Conservation (phyloP, 2,113 vertebrate genomes). For the Perca schrenkii region DNA sequence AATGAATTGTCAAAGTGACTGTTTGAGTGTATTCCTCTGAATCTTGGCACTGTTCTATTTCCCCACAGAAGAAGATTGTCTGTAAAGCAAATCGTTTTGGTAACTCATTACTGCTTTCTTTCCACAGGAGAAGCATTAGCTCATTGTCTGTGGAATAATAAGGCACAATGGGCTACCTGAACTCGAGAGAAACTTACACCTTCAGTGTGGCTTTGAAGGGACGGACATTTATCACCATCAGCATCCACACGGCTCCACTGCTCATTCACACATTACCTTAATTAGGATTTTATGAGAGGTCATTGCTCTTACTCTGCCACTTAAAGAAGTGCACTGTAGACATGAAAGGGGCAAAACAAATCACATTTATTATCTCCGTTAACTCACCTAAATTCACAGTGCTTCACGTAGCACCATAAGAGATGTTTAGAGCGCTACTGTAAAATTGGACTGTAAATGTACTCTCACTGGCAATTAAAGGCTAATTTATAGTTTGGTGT, state of each 20-base stretch:
- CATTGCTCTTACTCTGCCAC: slow-evolving; percentile 73
- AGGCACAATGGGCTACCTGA: slow-evolving; percentile 44
- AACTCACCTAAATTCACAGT: slow-evolving; percentile 57
- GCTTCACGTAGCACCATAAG: slow-evolving; percentile 35
- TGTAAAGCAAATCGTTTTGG: slow-evolving; percentile 51
- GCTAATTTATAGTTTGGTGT: slow-evolving; percentile 60
- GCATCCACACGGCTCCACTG: slow-evolving; percentile 58
- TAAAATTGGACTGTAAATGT: slow-evolving; percentile 60
- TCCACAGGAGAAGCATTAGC: slow-evolving; percentile 20
- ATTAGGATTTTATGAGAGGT: slow-evolving; percentile 81
- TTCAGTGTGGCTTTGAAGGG: slow-evolving; percentile 61
- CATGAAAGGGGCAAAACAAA: slow-evolving; percentile 69
- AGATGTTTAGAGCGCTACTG: slow-evolving; percentile 53
- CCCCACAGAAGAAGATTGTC: slow-evolving; percentile 40
- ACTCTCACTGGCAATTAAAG: slow-evolving; percentile 46
- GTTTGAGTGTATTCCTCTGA: slow-evolving; percentile 53
- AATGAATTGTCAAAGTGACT: slow-evolving; percentile 69
- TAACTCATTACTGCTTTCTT: slow-evolving; percentile 38
- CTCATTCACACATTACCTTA: slow-evolving; percentile 80
- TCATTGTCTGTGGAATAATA: slow-evolving; percentile 59
- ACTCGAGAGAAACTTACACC: slow-evolving; percentile 71
- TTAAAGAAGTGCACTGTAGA: slow-evolving; percentile 67
- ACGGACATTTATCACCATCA: slow-evolving; percentile 72
- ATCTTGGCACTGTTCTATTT: slow-evolving; percentile 48
- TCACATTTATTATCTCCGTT: slow-evolving; percentile 72